Percentiles rank a stretch among this genome's conserved stretches.
Evolutionary conservation across 2,797 vertebrate species (phyloP).

Genomic region (Peromyscus attwateri): DNA sequence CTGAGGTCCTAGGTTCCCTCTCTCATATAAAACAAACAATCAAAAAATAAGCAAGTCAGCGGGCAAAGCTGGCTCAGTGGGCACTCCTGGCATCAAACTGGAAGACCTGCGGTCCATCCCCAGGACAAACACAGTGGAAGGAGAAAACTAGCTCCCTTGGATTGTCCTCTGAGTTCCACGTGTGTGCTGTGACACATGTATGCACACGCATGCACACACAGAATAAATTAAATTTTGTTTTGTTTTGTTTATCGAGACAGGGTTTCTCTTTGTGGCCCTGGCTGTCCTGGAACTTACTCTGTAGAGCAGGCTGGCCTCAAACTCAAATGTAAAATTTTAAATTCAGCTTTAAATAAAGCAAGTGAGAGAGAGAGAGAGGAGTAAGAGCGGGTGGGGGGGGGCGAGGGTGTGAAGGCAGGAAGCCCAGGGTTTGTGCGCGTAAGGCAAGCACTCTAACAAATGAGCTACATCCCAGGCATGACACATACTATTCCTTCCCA

Average conservation of each 20-base stretch:
- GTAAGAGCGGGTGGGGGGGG: fast-evolving
- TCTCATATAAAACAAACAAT: neutral
- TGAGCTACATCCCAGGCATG: neutral
- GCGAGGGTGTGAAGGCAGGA: neutral
- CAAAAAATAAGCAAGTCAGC: neutral
- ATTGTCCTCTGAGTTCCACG: neutral
- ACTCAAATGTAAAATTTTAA: neutral
- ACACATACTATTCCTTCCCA: neutral
- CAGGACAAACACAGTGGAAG: neutral
- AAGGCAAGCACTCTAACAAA: neutral
- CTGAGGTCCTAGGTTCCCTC: neutral
- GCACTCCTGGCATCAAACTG: neutral
- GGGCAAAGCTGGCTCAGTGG: neutral
- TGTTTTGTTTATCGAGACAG: no score
- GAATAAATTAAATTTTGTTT: neutral
- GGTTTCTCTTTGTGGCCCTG: no score
- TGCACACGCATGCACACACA: neutral
- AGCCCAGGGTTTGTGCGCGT: neutral
- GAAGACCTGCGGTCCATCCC: neutral
- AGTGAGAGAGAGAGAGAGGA: neutral
- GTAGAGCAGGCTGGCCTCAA: neutral
- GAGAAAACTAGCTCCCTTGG: neutral
- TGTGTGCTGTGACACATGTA: neutral
- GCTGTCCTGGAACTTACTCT: no score
- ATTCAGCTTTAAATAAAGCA: neutral